Percentiles rank a stretch among this genome's conserved stretches.
These are phyloP conservation scores for Telmatherina bonti DNA, from an alignment of 2,797 vertebrate genomes.

Conservation along the genomic window DNA sequence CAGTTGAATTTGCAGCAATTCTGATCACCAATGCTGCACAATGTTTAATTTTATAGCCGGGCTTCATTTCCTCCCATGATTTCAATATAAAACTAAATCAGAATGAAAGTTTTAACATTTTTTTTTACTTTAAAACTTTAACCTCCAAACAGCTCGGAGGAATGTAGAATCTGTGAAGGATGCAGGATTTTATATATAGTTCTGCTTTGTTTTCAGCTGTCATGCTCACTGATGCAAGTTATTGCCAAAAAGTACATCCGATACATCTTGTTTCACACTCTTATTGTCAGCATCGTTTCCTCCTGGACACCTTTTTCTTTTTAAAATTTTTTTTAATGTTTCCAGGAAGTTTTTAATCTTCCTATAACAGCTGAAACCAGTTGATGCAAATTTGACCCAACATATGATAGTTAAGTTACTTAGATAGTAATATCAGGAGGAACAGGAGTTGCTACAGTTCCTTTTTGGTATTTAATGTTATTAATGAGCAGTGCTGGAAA, in stretches of 20 bases:
- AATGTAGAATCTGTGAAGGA: not conserved
- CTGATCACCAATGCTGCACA: too few species aligned
- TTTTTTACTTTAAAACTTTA: not conserved
- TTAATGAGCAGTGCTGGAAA: too few species aligned
- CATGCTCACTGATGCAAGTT: not conserved
- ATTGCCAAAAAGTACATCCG: constrained; percentile 10
- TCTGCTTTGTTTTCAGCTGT: not conserved
- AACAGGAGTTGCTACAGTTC: not conserved
- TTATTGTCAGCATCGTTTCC: constrained; percentile 21
- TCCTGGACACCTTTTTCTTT: not conserved
- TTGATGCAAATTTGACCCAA: too few species aligned
- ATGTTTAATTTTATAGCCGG: too few species aligned
- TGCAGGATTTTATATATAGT: not conserved
- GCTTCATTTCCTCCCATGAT: too few species aligned
- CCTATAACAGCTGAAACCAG: not conserved
- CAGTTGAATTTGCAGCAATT: not conserved
- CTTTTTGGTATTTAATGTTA: not conserved
- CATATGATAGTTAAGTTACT: too few species aligned
- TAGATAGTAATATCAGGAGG: too few species aligned
- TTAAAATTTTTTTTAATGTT: too few species aligned
- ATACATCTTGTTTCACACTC: constrained; percentile 25
- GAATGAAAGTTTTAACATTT: not conserved
- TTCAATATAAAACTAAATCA: not conserved
- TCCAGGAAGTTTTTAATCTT: too few species aligned
- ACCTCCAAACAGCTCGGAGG: not conserved